Conservation (phyloP, 2,113 vertebrate genomes). For the Lepisosteus oculatus region DNA sequence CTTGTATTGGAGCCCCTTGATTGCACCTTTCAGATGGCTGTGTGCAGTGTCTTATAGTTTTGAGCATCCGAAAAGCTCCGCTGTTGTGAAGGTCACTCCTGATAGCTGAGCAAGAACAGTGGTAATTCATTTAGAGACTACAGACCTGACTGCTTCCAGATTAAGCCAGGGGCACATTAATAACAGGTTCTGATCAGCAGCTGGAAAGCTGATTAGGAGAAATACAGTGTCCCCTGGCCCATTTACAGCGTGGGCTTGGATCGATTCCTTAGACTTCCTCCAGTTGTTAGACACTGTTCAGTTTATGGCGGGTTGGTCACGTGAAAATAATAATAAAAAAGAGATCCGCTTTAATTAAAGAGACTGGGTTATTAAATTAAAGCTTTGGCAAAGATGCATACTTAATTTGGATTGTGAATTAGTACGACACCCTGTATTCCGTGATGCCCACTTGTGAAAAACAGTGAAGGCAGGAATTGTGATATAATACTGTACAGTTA, state of each 20-base stretch:
- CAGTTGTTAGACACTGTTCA: not conserved
- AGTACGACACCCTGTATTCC: too few relatives aligned
- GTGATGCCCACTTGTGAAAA: too few relatives aligned
- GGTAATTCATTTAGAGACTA: constrained; percentile 63
- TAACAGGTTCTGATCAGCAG: constrained; percentile 12
- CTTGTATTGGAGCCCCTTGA: constrained; percentile 58
- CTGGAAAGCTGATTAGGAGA: constrained; percentile 2
- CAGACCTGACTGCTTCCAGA: not conserved
- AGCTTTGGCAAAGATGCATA: too few relatives aligned
- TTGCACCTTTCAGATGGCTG: constrained; percentile 72
- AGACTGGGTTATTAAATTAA: too few relatives aligned
- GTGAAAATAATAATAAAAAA: not conserved
- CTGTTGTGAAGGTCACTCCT: constrained; percentile 75
- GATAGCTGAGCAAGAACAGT: constrained; percentile 76
- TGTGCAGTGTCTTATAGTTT: constrained; percentile 63
- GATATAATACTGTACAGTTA: too few relatives aligned
- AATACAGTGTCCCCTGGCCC: not conserved
- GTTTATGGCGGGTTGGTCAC: not conserved
- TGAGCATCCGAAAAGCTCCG: constrained; percentile 72
- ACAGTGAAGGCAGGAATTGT: too few relatives aligned
- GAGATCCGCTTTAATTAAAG: not conserved
- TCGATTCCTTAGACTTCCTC: not conserved
- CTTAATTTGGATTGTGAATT: too few relatives aligned
- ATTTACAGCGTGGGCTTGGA: not conserved
- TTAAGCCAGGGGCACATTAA: constrained; percentile 12